A percentile compares a stretch with the other conserved stretches of the same genome.
These are phyloP conservation scores for Alsophila aescularia DNA, from an alignment of 2,888 invertebrate species.

Conservation along the genomic window DNA sequence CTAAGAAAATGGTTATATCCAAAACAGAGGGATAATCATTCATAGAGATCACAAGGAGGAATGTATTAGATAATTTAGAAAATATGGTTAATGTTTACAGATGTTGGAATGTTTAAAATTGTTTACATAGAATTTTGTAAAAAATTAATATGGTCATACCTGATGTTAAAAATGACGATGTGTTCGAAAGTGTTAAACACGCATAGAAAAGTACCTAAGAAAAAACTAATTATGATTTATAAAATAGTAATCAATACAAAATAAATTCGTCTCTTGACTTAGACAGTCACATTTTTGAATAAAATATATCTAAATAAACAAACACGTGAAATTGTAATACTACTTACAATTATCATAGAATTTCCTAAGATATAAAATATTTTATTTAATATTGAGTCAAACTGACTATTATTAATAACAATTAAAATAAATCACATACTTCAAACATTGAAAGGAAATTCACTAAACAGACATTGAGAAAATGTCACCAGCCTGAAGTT, in stretches of 20 bases:
- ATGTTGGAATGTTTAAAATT: background rate
- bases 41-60: background rate
- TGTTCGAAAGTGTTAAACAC: no score
- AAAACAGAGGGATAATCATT: background rate
- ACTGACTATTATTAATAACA: slow-evolving; percentile 21
- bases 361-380: slow-evolving; percentile 3
- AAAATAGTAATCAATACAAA: slow-evolving; percentile 23
- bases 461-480: background rate
- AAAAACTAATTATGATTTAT: slow-evolving; percentile 1
- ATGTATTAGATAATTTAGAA: background rate
- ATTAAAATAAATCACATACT: slow-evolving; percentile 29
- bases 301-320: slow-evolving; percentile 17
- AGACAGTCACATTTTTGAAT: slow-evolving; percentile 18
- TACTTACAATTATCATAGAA: slow-evolving; percentile 13
- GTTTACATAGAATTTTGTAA: background rate
- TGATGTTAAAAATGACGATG: no score
- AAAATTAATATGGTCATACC: no score
- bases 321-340: slow-evolving; percentile 4
- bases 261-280: slow-evolving; percentile 40
- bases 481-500: background rate
- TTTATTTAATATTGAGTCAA: slow-evolving; percentile 19
- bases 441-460: slow-evolving; percentile 8
- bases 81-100: background rate
- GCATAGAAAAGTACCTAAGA: background rate
- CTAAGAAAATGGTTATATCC: no score